A percentile compares a stretch with the other conserved stretches of the same genome.
Evolutionary conservation across 2,113 vertebrate genomes (phyloP).

Genomic region (Lophochroa leadbeateri): DNA sequence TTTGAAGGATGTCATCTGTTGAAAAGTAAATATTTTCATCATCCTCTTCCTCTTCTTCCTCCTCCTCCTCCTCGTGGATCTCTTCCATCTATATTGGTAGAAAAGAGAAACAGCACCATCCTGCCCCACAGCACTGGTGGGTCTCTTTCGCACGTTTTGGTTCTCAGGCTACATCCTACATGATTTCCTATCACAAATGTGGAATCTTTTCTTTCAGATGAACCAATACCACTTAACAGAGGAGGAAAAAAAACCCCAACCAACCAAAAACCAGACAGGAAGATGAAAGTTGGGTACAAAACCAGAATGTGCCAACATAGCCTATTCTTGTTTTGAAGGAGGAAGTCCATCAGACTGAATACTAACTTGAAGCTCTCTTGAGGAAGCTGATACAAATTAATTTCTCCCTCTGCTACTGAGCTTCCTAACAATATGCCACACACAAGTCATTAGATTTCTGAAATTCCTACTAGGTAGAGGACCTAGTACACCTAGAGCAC

Average conservation of each 20-base stretch:
- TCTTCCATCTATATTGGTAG: conserved; percentile 70
- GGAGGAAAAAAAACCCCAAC: not conserved
- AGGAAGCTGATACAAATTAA: not conserved
- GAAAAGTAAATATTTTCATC: conserved; percentile 82
- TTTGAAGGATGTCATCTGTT: conserved; percentile 74
- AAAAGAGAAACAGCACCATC: not conserved
- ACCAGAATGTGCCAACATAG: not conserved
- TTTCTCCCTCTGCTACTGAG: not conserved
- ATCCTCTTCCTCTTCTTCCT: conserved; percentile 64
- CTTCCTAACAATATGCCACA: not conserved
- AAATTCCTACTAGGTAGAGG: not conserved
- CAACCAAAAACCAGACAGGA: not conserved
- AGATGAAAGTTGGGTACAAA: not conserved
- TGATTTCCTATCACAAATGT: not conserved
- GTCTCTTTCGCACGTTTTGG: not conserved
- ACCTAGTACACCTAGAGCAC: not conserved
- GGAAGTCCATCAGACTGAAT: not conserved
- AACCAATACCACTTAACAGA: not conserved
- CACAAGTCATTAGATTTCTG: not conserved
- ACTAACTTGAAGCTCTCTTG: not conserved
- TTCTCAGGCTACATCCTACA: not conserved
- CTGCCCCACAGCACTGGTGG: not conserved
- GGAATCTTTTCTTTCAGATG: not conserved
- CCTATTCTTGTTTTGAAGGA: not conserved
- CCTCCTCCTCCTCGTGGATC: conserved; percentile 59